These are phyloP conservation scores for Drosophila arizonae DNA, from an alignment of 1,140 invertebrate genomes.

Conservation along the genomic window DNA sequence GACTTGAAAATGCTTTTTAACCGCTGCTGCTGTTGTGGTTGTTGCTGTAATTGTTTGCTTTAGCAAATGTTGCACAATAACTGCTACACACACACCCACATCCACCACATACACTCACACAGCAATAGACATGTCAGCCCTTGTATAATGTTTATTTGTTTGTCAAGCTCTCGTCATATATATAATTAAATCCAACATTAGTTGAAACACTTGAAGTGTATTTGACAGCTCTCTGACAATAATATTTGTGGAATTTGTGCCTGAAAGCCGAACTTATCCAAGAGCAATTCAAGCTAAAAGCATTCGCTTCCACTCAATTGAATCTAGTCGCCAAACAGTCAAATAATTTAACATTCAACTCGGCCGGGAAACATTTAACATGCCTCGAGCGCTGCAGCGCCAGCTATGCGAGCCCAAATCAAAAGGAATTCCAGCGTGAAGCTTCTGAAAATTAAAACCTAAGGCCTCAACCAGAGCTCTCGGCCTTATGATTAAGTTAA, in stretches of 20 bases:
- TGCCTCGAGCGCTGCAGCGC: not conserved
- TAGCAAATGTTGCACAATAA: constrained; percentile 54
- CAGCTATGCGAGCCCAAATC: constrained; percentile 14
- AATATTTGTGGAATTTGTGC: constrained; percentile 59
- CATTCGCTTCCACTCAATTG: constrained; percentile 26
- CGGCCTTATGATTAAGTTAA: constrained; percentile 18
- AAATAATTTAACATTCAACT: constrained; percentile 15
- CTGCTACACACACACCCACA: not conserved
- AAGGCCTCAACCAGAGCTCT: not conserved
- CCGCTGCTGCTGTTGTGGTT: constrained; percentile 16
- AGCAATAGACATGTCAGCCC: not conserved
- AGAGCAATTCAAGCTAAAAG: constrained; percentile 32
- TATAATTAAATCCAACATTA: constrained; percentile 71
- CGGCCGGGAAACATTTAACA: not conserved
- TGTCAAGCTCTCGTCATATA: constrained; percentile 38
- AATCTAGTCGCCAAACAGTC: constrained; percentile 9
- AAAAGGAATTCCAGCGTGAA: constrained; percentile 3
- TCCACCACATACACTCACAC: not conserved
- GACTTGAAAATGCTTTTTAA: constrained; percentile 69
- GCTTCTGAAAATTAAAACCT: constrained; percentile 1
- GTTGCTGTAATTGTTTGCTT: constrained; percentile 47
- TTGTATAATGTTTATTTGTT: constrained; percentile 48
- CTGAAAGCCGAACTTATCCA: constrained; percentile 22
- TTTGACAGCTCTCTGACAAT: constrained; percentile 49
- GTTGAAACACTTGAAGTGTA: constrained; percentile 55